phyloP scores from a whole-genome alignment of 2,888 invertebrate species.

The Heliconius cydno region DNA sequence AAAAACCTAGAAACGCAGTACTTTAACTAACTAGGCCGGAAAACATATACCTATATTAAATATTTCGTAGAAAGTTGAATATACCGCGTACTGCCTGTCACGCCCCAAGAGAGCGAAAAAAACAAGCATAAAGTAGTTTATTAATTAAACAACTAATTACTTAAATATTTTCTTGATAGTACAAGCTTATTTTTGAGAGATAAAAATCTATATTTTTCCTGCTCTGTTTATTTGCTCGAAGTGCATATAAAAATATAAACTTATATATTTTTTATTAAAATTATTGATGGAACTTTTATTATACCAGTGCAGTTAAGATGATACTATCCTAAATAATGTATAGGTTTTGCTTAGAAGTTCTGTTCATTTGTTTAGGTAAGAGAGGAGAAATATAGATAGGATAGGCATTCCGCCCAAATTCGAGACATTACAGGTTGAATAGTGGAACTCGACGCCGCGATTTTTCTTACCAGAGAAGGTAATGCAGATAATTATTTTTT shows the following conservation, averaged over 20 bases:
- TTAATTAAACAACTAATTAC: not conserved
- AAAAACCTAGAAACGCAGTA: not conserved
- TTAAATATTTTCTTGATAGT: not conserved
- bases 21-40: constrained; percentile 3
- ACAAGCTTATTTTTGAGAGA: not conserved
- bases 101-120: not conserved
- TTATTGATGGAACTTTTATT: not conserved
- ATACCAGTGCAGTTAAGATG: not conserved
- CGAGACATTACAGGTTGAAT: too few relatives aligned
- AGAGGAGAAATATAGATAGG: too few relatives aligned
- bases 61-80: constrained; percentile 5
- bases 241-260: not conserved
- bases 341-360: not conserved
- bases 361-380: too few relatives aligned
- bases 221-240: not conserved
- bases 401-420: too few relatives aligned
- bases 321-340: not conserved
- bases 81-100: not conserved
- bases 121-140: not conserved
- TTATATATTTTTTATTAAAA: not conserved
- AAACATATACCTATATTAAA: not conserved
- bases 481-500: too few relatives aligned
- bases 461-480: too few relatives aligned
- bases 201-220: not conserved
- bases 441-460: too few relatives aligned